Evolutionary conservation across 1,140 invertebrate species (phyloP), one percentile per base, ranked within the genome.

Genomic region (Scaptodrosophila lebanonensis): DNA sequence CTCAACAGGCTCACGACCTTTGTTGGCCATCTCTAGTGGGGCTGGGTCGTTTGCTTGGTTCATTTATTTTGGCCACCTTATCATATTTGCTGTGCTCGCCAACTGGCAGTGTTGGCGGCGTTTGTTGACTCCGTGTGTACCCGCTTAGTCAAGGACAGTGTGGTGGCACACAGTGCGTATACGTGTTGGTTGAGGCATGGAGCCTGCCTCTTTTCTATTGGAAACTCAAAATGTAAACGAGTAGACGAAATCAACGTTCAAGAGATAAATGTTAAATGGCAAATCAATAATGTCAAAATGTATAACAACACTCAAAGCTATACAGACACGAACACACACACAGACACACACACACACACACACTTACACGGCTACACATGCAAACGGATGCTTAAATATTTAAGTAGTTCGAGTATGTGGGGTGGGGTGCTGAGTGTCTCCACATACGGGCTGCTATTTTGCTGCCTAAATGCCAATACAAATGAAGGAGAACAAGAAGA

Each of bases 231-330:
- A n/a, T n/a, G n/a, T n/a, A n/a, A n/a, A n/a, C n/a, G n/a, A n/a
- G n/a, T n/a, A n/a, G n/a, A n/a, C 22, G 54, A 18, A 43, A 52
- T 51, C 48, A 59, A 59, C 56, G 29, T 60, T 60, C 49, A 44
- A 32, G 32, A 39, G 51, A 60, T 60, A 45, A 56, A 56, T 49
- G 44, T 38, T 56, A 66, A 66, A 61, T 66, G 50, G 50, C 43
- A 66, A 66, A 66, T 66, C 63, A 66, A 66, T 66, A 62, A 66
- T 66, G 50, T 51, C 52, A 35, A 60, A 29, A 52, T 42, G 53
- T 20, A 60, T 18, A 40, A 49, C 40, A 13, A 54, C 29, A 33
- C 20, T 35, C 20, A 30, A 29, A 49, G 13, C 7, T 9, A 27
- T 13, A 42, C 36, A 42, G 9, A 47, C 7, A 45, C 33, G 15